Conservation (phyloP, 2,888 invertebrate species). For the Ophioninae sp. region DNA sequence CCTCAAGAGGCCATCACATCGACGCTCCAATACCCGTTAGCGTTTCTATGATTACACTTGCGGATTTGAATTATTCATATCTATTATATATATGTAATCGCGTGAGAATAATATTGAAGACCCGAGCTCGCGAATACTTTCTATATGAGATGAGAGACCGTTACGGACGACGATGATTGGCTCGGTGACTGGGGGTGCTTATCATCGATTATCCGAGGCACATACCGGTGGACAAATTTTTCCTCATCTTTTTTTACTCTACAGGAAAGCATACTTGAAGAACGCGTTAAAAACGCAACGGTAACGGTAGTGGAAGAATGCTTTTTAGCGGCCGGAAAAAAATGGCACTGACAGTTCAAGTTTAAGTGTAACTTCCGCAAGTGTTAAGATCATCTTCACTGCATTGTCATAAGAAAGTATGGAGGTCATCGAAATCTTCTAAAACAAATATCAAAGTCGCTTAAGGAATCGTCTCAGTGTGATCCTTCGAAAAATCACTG, state of each 20-base stretch:
- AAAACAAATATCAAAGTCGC: too few species aligned
- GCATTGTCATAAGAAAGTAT: too few species aligned
- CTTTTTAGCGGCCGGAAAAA: too few species aligned
- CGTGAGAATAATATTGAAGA: not conserved
- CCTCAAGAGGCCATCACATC: conserved; percentile 7
- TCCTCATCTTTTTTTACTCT: not conserved
- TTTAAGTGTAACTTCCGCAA: too few species aligned
- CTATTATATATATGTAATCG: not conserved
- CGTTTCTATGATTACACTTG: not conserved
- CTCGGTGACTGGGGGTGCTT: not conserved
- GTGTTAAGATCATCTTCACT: too few species aligned
- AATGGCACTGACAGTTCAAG: too few species aligned
- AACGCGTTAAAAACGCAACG: too few species aligned
- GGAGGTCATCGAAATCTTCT: too few species aligned
- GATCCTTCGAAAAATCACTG: too few species aligned
- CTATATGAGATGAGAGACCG: not conserved
- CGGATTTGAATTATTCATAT: conserved; percentile 9
- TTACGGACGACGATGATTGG: not conserved
- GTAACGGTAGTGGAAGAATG: too few species aligned
- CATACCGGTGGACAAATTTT: not conserved
- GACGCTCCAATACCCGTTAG: not conserved
- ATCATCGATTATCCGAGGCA: not conserved
- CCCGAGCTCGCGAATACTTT: not conserved
- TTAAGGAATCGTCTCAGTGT: too few species aligned
- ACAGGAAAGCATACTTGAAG: too few species aligned